A percentile compares a stretch with the other conserved stretches of the same genome.
Conservation (phyloP, 2,113 vertebrate species). For the Marcusenius ussheri region DNA sequence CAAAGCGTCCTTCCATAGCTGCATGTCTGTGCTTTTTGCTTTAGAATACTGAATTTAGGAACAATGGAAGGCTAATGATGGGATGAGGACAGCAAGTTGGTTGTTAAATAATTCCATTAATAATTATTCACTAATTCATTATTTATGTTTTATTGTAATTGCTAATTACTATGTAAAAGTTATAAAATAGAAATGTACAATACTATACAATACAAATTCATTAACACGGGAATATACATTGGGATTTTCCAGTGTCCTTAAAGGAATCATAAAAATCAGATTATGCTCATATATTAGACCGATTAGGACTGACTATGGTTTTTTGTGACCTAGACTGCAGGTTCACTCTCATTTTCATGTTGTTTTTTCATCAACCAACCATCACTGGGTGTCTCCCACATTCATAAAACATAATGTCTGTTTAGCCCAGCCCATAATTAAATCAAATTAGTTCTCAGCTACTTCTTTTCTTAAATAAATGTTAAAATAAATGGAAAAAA, state of each 20-base stretch:
- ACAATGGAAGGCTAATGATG: not conserved
- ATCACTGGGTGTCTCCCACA: not conserved
- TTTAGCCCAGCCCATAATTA: not conserved
- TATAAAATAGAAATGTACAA: not conserved
- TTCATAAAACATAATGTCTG: not conserved
- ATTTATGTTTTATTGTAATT: not conserved
- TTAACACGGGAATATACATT: no score
- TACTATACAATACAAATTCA: no score
- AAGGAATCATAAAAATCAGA: not conserved
- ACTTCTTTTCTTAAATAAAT: not conserved
- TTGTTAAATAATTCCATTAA: not conserved
- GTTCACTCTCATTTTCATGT: not conserved
- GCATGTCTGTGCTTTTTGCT: not conserved
- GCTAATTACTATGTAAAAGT: not conserved
- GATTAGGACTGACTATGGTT: not conserved
- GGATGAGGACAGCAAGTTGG: not conserved
- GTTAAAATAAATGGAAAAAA: not conserved
- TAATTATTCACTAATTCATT: not conserved
- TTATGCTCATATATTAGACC: not conserved
- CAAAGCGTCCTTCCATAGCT: not conserved
- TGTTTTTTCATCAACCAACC: not conserved
- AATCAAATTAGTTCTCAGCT: not conserved
- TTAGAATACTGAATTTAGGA: not conserved
- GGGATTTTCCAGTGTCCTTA: not conserved
- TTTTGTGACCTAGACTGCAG: not conserved